Conservation (phyloP, 2,888 invertebrate species). For the Brenthis daphne region DNA sequence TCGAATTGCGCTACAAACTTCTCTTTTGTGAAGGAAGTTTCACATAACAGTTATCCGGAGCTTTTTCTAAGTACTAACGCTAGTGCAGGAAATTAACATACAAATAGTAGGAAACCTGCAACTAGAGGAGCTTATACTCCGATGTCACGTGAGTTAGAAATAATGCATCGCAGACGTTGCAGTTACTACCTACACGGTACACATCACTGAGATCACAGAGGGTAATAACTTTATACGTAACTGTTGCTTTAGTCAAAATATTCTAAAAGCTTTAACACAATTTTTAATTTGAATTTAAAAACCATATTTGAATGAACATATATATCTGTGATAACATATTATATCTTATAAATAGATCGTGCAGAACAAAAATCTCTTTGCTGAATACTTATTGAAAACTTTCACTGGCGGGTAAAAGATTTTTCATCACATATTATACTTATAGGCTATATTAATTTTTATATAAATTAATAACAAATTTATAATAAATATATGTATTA, state of each 20-base stretch:
- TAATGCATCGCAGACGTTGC: slow-evolving; percentile 24
- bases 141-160: slow-evolving; percentile 27
- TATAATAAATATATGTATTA: too few relatives aligned
- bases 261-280: slow-evolving; percentile 17
- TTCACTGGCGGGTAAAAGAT: too few relatives aligned
- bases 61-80: slow-evolving; percentile 26
- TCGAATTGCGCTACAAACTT: slow-evolving; percentile 5
- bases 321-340: background rate
- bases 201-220: slow-evolving; percentile 5
- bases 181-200: background rate
- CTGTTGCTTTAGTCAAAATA: slow-evolving; percentile 27
- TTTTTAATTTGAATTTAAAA: background rate
- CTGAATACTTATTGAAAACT: too few relatives aligned
- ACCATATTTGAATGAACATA: background rate
- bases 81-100: slow-evolving; percentile 57
- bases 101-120: slow-evolving; percentile 49
- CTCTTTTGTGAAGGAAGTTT: slow-evolving; percentile 24
- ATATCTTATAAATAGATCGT: background rate
- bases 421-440: too few relatives aligned
- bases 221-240: slow-evolving; percentile 23
- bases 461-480: too few relatives aligned
- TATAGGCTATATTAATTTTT: too few relatives aligned
- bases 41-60: slow-evolving; percentile 25
- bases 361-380: background rate
- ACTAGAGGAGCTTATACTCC: slow-evolving; percentile 32